These are phyloP conservation scores for human (Homo sapiens) DNA, from an alignment of 2,113 vertebrate species.

Conservation along the genomic window DNA sequence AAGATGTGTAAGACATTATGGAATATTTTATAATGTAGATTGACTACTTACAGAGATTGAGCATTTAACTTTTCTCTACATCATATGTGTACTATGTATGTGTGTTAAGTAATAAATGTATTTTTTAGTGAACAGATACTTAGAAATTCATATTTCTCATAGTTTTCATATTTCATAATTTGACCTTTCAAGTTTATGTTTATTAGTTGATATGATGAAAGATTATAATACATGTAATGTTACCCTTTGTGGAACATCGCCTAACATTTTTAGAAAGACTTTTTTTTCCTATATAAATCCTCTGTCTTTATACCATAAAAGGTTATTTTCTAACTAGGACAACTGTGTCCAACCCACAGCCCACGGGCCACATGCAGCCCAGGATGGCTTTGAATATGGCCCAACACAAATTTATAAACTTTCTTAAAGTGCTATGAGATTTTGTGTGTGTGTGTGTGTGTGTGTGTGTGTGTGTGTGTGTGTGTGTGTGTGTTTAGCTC, in stretches of 20 bases:
- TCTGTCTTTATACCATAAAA: background rate
- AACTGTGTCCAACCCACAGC: too few relatives aligned
- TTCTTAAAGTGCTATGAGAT: too few relatives aligned
- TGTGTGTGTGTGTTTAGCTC: too few relatives aligned
- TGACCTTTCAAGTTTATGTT: constrained; percentile 19
- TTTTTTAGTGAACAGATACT: constrained; percentile 15
- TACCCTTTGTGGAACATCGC: background rate
- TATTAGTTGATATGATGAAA: background rate
- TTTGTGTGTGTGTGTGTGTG: too few relatives aligned
- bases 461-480: too few relatives aligned
- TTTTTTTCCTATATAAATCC: constrained; percentile 5
- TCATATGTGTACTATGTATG: background rate
- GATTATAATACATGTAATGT: constrained; percentile 23
- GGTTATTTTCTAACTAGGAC: background rate
- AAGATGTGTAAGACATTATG: background rate
- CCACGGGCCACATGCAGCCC: too few relatives aligned
- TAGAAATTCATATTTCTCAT: background rate
- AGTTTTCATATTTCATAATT: background rate
- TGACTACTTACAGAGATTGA: background rate
- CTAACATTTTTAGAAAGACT: constrained; percentile 3
- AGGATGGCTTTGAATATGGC: too few relatives aligned
- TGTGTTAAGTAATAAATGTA: background rate
- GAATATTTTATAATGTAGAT: background rate
- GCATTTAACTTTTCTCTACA: background rate
- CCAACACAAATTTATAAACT: too few relatives aligned